Evolutionary conservation across 2,888 invertebrate genomes (phyloP).

Genomic region (Hoplodrina blanda): DNA sequence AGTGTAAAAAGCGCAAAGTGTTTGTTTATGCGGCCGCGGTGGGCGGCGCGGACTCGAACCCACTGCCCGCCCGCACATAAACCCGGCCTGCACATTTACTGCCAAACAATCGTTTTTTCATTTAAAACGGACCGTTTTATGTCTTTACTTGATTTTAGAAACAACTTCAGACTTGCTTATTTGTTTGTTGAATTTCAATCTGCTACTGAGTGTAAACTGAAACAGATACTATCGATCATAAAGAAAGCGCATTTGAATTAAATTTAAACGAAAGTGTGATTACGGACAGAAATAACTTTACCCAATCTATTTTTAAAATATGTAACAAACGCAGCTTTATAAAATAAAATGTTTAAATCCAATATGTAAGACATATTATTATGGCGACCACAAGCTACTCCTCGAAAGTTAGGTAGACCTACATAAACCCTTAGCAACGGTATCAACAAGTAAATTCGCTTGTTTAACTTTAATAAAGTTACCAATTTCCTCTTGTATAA

Average conservation of each 20-base stretch:
- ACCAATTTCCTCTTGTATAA: no score
- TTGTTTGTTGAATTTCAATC: conserved; percentile 57
- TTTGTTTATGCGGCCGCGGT: conserved; percentile 86
- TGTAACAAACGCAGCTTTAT: no score
- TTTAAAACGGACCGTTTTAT: conserved; percentile 67
- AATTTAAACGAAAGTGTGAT: conserved; percentile 3
- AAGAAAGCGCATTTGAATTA: conserved; percentile 26
- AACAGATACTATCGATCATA: conserved; percentile 19
- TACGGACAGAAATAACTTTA: not conserved
- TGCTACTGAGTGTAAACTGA: conserved; percentile 34
- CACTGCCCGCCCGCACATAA: conserved; percentile 69
- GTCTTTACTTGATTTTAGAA: conserved; percentile 66
- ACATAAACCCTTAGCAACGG: not conserved
- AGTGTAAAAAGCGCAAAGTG: conserved; percentile 88
- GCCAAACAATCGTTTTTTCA: conserved; percentile 71
- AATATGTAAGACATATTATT: not conserved
- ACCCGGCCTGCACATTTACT: conserved; percentile 81
- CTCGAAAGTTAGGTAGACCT: not conserved
- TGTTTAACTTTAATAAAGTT: not conserved
- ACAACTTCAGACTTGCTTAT: conserved; percentile 57
- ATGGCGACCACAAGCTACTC: not conserved
- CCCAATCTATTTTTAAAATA: not conserved
- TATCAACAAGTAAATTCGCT: not conserved
- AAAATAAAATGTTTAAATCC: not conserved
- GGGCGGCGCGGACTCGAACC: conserved; percentile 72